These are phyloP conservation scores for Idaea dimidiata DNA, from an alignment of 2,888 invertebrate species.

Conservation along the genomic window DNA sequence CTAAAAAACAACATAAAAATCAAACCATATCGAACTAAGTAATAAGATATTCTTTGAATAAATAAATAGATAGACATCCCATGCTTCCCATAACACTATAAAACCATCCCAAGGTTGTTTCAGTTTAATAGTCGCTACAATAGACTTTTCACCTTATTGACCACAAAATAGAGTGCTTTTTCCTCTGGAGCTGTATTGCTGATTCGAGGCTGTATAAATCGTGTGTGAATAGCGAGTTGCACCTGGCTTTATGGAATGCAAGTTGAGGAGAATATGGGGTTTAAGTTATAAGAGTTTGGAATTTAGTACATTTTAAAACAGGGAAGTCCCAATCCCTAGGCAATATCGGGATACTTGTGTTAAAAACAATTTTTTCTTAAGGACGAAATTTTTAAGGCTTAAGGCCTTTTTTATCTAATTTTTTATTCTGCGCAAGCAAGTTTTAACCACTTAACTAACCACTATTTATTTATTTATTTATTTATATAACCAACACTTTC, in stretches of 20 bases:
- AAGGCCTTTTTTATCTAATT: too few relatives aligned
- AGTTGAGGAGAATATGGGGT: constrained; percentile 32
- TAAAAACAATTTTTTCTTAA: too few relatives aligned
- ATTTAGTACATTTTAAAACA: constrained; percentile 6
- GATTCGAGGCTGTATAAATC: constrained; percentile 35
- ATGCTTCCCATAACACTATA: neutral
- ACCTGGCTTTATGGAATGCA: constrained; percentile 65
- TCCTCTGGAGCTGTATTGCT: neutral
- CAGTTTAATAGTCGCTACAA: neutral
- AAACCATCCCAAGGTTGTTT: neutral
- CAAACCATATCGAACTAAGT: neutral
- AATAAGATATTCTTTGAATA: neutral
- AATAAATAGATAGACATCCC: too few relatives aligned
- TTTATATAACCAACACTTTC: too few relatives aligned
- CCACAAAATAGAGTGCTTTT: neutral
- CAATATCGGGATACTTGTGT: too few relatives aligned
- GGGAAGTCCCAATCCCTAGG: too few relatives aligned
- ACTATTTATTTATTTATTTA: too few relatives aligned
- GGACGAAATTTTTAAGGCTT: too few relatives aligned
- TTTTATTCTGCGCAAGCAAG: too few relatives aligned
- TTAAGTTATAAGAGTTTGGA: constrained; percentile 23
- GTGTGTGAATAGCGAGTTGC: constrained; percentile 48
- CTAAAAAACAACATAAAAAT: neutral
- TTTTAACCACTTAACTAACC: too few relatives aligned
- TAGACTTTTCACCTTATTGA: neutral